phyloP scores from a whole-genome alignment of 2,797 vertebrate genomes.

The Acridotheres tristis region DNA sequence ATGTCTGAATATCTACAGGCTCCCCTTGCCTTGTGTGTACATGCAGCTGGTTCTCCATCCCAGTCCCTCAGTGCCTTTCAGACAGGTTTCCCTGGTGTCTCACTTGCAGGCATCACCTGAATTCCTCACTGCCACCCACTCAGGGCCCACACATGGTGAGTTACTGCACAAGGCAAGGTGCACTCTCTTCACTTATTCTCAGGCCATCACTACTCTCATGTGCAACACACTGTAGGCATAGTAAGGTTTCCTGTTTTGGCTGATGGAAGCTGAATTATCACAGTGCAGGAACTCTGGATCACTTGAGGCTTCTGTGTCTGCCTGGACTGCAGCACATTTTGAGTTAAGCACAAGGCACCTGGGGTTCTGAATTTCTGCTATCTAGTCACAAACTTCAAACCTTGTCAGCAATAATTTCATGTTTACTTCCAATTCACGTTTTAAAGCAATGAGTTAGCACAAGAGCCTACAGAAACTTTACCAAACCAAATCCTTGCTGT shows the following conservation, averaged over 20 bases:
- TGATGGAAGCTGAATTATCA: not conserved
- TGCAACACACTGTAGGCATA: not conserved
- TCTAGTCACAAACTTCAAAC: not conserved
- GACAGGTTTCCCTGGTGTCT: not conserved
- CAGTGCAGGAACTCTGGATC: not conserved
- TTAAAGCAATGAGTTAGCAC: not conserved
- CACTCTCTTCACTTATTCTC: not conserved
- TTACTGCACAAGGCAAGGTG: not conserved
- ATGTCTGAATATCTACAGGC: not conserved
- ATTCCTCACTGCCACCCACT: not conserved
- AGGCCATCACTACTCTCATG: not conserved
- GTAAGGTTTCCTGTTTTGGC: not conserved
- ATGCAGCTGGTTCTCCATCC: not conserved
- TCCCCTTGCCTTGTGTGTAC: not conserved
- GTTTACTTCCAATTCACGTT: not conserved
- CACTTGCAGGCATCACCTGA: not conserved
- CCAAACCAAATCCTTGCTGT: not conserved
- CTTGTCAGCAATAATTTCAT: not conserved
- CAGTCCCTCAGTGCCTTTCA: not conserved
- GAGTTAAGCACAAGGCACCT: not conserved
- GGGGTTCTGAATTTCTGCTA: not conserved
- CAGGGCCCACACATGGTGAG: accelerated
- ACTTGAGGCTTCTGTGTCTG: not conserved
- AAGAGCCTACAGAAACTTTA: not conserved
- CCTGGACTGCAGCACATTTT: not conserved